Base-by-base conservation (phyloP, 2,888 invertebrate species). In the Spodoptera picta region DNA sequence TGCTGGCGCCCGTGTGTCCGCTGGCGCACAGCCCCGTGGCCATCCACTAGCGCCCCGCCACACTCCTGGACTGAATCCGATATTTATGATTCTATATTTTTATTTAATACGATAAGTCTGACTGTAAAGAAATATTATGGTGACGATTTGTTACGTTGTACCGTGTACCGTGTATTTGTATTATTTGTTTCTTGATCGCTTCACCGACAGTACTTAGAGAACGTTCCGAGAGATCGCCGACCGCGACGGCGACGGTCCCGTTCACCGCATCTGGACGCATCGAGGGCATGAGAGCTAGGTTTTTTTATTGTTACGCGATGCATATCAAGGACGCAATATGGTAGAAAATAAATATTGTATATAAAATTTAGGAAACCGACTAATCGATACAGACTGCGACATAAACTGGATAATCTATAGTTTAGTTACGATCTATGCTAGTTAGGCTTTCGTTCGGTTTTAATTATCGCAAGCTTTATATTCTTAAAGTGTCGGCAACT, bases 11-110 rank as follows among this genome's bases (percentile, higher is more conserved):
- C 75, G 98, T 98, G 82, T 98, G 98, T 80, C 81, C 85, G 78
- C 97, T 98, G 88, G 97, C 98, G 93, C 98, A 98, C 95, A 98
- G 97, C 95, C 98, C 98, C 84, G 98, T 98, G 87, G 98, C 97
- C 91, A 98, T 98, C 91, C 98, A 98, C 92, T 95, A 93, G 91
- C 56, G 24, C 50, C 54, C 24, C 60, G 31, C 48, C 44, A 59
- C 71, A 63, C 74, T 61, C 63, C 68, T 67, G 91, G 89, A 92
- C 92, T 90, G 86, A 87, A 89, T 77, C 83, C 90, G 85, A 85
- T 93, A 93, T 93, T 93, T 93, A 93, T 93, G 92, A 92, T 87
- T 90, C 89, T 91, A 92, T 92, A 92, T 90, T 93, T 92, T 93
- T 93, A 92, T 94, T 93, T 92, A 93, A 92, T 86, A 91, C 91